Percentiles rank a stretch among this genome's conserved stretches.
phyloP scores from a whole-genome alignment of 2,113 vertebrate genomes.

The Podilymbus podiceps region DNA sequence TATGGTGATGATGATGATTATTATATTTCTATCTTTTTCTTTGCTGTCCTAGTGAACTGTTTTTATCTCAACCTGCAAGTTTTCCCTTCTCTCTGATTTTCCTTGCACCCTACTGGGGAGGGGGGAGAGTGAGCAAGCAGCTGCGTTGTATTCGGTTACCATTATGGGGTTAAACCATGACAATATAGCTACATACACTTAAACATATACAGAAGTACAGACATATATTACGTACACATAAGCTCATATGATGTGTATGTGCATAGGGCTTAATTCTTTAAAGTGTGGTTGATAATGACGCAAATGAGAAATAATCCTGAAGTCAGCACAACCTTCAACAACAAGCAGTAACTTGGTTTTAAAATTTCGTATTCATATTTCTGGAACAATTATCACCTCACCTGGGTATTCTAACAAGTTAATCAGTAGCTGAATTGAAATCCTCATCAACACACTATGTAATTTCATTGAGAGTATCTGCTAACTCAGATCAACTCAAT shows the following conservation, averaged over 20 bases:
- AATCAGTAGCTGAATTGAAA: constrained; percentile 61
- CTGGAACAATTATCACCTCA: constrained; percentile 38
- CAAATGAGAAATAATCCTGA: background rate
- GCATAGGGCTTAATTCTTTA: background rate
- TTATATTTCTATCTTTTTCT: too few relatives aligned
- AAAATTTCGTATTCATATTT: constrained; percentile 40
- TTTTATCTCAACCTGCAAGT: too few relatives aligned
- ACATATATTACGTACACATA: background rate
- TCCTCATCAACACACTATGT: constrained; percentile 45
- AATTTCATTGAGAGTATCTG: constrained; percentile 51
- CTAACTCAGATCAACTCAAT: constrained; percentile 64
- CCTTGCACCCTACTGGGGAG: too few relatives aligned
- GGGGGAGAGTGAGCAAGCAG: too few relatives aligned
- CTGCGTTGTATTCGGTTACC: too few relatives aligned
- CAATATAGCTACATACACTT: background rate
- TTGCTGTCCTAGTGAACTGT: too few relatives aligned
- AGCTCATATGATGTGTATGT: background rate
- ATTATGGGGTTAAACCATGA: too few relatives aligned
- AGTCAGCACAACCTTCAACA: background rate
- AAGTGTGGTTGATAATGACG: background rate
- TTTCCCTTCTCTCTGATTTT: too few relatives aligned
- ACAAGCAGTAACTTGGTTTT: background rate
- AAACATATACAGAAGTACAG: background rate
- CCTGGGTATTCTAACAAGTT: constrained; percentile 63
- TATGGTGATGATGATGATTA: too few relatives aligned